Percentiles rank a stretch among this genome's conserved stretches.
phyloP scores from a whole-genome alignment of 2,888 invertebrate species.

The Gasteruption jaculator region DNA sequence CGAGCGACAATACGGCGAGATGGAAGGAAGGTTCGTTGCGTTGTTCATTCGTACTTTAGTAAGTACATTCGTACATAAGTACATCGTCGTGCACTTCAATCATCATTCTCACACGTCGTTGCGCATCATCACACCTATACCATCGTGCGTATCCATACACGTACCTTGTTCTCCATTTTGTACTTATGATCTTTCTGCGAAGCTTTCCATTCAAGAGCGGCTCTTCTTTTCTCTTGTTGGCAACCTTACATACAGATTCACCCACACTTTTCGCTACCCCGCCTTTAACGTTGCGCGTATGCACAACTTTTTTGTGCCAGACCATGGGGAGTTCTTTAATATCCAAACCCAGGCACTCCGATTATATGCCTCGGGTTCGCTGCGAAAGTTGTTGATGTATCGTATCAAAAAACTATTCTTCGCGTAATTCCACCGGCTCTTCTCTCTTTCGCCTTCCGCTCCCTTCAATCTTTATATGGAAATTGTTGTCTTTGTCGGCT shows the following conservation, averaged over 20 bases:
- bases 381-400: too few species aligned
- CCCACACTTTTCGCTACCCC: background rate
- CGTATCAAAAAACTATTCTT: too few species aligned
- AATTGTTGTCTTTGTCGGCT: too few species aligned
- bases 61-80: constrained; percentile 42
- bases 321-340: too few species aligned
- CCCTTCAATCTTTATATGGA: constrained; percentile 19
- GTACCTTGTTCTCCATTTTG: constrained; percentile 34
- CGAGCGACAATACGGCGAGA: constrained; percentile 16
- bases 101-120: constrained; percentile 41
- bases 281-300: too few species aligned
- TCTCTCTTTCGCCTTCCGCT: constrained; percentile 20
- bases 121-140: constrained; percentile 34
- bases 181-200: constrained; percentile 38
- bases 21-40: constrained; percentile 15
- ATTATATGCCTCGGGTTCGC: too few species aligned
- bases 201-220: constrained; percentile 35
- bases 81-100: constrained; percentile 46
- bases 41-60: constrained; percentile 29
- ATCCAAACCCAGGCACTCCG: too few species aligned
- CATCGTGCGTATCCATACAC: constrained; percentile 7
- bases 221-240: constrained; percentile 21
- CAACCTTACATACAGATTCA: too few species aligned
- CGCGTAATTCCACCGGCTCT: constrained; percentile 13
- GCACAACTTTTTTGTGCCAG: too few species aligned